Evolutionary conservation across 37 sponge, comb jelly and placozoan species (phyloP).

Genomic region (Axinella damicornis): DNA sequence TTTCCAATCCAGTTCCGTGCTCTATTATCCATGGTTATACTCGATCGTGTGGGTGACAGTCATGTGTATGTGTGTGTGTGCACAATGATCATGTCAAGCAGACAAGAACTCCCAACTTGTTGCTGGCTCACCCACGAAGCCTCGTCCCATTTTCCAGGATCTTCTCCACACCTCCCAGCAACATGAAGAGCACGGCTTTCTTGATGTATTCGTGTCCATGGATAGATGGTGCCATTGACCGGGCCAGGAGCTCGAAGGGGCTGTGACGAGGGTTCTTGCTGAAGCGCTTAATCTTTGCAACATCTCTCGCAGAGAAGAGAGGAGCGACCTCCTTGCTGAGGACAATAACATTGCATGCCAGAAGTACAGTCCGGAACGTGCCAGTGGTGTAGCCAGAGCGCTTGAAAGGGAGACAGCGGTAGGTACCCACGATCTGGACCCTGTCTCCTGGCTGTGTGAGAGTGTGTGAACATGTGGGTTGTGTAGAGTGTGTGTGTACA

Average conservation of each 20-base stretch:
- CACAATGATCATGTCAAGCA: too few species aligned
- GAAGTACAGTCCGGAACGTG: slow-evolving; percentile 89
- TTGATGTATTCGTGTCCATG: slow-evolving; percentile 96
- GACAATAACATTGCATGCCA: slow-evolving; percentile 85
- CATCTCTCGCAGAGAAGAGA: slow-evolving; percentile 76
- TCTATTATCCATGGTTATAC: too few species aligned
- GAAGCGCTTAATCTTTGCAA: slow-evolving; percentile 87
- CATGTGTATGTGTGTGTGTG: too few species aligned
- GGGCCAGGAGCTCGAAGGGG: slow-evolving; percentile 89
- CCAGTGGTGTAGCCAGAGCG: slow-evolving; percentile 88
- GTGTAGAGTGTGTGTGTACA: not conserved
- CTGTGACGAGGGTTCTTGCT: slow-evolving; percentile 55
- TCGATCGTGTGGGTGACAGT: too few species aligned
- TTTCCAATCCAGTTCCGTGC: too few species aligned
- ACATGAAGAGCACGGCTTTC: slow-evolving; percentile 92
- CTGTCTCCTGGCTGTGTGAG: slow-evolving; percentile 88
- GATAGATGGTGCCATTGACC: slow-evolving; percentile 97
- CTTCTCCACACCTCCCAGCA: slow-evolving; percentile 99
- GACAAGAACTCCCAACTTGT: too few species aligned
- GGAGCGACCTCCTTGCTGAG: slow-evolving; percentile 88
- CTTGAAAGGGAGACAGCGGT: slow-evolving; percentile 95
- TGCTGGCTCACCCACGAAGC: slow-evolving; percentile 89
- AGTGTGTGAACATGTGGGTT: not conserved
- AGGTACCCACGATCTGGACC: slow-evolving; percentile 86
- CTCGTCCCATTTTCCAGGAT: slow-evolving; percentile 92